Evolutionary conservation across 2,888 invertebrate genomes (phyloP).

Genomic region (Drosophila paranaensis): DNA sequence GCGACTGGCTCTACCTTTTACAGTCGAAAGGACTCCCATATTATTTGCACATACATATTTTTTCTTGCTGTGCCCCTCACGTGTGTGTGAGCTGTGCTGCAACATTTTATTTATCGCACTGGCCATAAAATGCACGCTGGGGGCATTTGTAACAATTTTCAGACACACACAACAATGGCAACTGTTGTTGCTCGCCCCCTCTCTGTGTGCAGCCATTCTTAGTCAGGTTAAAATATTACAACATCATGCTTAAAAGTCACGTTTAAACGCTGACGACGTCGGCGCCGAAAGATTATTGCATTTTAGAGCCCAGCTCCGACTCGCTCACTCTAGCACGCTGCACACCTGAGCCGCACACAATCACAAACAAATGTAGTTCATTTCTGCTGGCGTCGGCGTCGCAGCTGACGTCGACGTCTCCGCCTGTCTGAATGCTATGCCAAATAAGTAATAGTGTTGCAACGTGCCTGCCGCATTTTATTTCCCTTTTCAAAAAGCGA

Average conservation of each 20-base stretch:
- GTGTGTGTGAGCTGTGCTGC: constrained; percentile 60
- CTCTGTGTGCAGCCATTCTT: constrained; percentile 56
- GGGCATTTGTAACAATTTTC: constrained; percentile 80
- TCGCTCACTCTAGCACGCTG: constrained; percentile 28
- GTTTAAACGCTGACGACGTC: constrained; percentile 79
- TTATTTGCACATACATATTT: constrained; percentile 66
- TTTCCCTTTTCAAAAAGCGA: constrained; percentile 64
- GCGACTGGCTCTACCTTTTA: constrained; percentile 51
- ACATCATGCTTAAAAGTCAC: constrained; percentile 82
- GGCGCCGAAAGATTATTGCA: constrained; percentile 82
- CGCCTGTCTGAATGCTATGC: constrained; percentile 61
- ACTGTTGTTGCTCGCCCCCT: constrained; percentile 12
- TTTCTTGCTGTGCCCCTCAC: constrained; percentile 18
- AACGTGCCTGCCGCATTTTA: constrained; percentile 82
- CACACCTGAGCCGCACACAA: constrained; percentile 56
- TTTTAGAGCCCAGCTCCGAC: constrained; percentile 49
- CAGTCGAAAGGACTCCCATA: constrained; percentile 55
- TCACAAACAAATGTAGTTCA: constrained; percentile 73
- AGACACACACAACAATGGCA: constrained; percentile 72
- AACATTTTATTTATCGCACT: constrained; percentile 79
- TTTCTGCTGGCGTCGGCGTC: constrained; percentile 50
- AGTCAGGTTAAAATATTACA: constrained; percentile 81
- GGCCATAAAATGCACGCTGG: constrained; percentile 81
- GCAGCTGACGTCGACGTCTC: constrained; percentile 59
- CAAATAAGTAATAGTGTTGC: constrained; percentile 82